Evolutionary conservation across 2,888 invertebrate species (phyloP).

Genomic region (Chrysolina americana): DNA sequence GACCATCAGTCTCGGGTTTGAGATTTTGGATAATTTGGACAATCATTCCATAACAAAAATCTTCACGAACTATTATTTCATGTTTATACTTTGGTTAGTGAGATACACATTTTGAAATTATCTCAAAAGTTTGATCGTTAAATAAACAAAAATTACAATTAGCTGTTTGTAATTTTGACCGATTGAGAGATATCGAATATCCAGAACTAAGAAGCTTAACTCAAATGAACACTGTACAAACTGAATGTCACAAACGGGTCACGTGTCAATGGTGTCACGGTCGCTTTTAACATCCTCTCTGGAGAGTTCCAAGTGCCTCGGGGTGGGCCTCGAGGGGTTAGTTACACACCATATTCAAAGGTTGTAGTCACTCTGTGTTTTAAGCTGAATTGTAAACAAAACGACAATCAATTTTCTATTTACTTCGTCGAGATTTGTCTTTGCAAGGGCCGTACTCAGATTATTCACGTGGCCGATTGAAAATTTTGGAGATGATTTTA

Average conservation of each 20-base stretch:
- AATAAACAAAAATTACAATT: slow-evolving; percentile 23
- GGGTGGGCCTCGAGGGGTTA: slow-evolving; percentile 40
- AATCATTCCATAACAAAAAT: too few relatives aligned
- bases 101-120: too few relatives aligned
- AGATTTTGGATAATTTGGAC: too few relatives aligned
- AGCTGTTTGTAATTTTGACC: neutral
- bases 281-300: slow-evolving; percentile 35
- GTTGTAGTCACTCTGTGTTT: slow-evolving; percentile 50
- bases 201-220: slow-evolving; percentile 52
- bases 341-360: slow-evolving; percentile 47
- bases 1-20: too few relatives aligned
- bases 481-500: too few relatives aligned
- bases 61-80: too few relatives aligned
- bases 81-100: too few relatives aligned
- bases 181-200: slow-evolving; percentile 20
- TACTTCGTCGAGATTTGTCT: neutral
- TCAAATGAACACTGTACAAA: slow-evolving; percentile 47
- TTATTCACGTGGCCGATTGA: neutral
- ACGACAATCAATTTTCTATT: slow-evolving; percentile 19
- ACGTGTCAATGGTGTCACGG: slow-evolving; percentile 45
- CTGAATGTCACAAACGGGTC: slow-evolving; percentile 35
- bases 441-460: neutral
- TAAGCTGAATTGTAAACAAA: slow-evolving; percentile 55
- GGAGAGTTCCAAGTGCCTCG: slow-evolving; percentile 23
- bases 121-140: slow-evolving; percentile 6